Evolutionary conservation across 2,797 vertebrate species (phyloP).

Genomic region (Ara ararauna): DNA sequence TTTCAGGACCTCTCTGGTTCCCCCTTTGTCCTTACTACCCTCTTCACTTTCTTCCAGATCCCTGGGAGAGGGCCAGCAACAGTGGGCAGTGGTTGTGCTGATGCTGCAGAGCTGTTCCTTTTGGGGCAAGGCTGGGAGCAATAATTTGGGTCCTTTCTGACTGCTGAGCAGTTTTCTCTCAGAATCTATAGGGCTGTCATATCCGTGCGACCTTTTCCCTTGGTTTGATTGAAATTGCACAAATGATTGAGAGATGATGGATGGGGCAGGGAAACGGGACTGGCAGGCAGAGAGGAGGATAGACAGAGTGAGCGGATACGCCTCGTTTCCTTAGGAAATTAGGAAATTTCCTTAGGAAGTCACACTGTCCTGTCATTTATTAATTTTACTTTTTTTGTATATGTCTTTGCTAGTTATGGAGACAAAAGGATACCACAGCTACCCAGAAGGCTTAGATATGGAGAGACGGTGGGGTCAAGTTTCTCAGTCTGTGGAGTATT

Average conservation of each 20-base stretch:
- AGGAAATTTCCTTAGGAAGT: conserved; percentile 66
- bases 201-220: neutral
- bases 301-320: conserved; percentile 36
- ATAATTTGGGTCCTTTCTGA: neutral
- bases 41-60: neutral
- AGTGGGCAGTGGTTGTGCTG: neutral
- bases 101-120: neutral
- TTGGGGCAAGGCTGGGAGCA: neutral
- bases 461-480: conserved; percentile 93
- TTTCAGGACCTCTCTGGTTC: neutral
- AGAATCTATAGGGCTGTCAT: neutral
- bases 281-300: conserved; percentile 52
- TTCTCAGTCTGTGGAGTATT: conserved; percentile 85
- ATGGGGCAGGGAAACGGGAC: conserved; percentile 1
- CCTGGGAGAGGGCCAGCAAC: fast-evolving
- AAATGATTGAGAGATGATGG: conserved; percentile 44
- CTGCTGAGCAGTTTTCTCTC: neutral
- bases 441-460: conserved; percentile 90
- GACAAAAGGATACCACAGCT: conserved; percentile 97
- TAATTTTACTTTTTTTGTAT: conserved; percentile 62
- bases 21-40: neutral
- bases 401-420: conserved; percentile 90
- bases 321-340: conserved; percentile 69
- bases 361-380: conserved; percentile 55
- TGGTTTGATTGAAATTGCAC: neutral